These are phyloP conservation scores for Drosophila nigricruria DNA, from an alignment of 2,888 invertebrate species.

Conservation along the genomic window DNA sequence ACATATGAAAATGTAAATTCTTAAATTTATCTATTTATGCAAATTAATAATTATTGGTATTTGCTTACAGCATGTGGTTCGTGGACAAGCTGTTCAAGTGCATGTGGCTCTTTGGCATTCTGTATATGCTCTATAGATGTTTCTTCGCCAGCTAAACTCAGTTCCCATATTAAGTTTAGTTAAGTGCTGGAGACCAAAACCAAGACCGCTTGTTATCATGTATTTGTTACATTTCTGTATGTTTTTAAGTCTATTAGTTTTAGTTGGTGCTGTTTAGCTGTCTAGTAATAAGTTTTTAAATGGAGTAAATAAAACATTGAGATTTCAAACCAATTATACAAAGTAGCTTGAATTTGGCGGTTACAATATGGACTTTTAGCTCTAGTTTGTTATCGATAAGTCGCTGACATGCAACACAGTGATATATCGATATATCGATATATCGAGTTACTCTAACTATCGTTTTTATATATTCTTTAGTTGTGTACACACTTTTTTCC, in stretches of 20 bases:
- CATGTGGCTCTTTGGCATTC: conserved; percentile 88
- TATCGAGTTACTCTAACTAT: conserved; percentile 5
- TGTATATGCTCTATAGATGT: conserved; percentile 85
- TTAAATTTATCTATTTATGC: background rate
- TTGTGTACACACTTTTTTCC: conserved; percentile 53
- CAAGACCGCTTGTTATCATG: conserved; percentile 37
- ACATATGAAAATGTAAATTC: conserved; percentile 91
- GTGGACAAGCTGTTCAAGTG: conserved; percentile 91
- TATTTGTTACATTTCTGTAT: conserved; percentile 42
- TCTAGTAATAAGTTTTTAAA: conserved; percentile 41
- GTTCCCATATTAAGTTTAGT: conserved; percentile 43
- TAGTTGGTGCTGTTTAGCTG: conserved; percentile 66
- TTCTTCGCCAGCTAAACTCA: conserved; percentile 67
- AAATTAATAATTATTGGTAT: background rate
- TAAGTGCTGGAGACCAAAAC: conserved; percentile 74
- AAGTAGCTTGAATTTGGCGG: conserved; percentile 2
- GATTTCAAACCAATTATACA: background rate
- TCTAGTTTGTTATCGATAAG: conserved; percentile 20
- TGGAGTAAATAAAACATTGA: conserved; percentile 51
- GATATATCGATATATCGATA: conserved; percentile 56
- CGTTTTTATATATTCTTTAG: background rate
- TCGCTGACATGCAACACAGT: background rate
- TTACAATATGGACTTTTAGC: background rate
- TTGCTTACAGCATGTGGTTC: conserved; percentile 92
- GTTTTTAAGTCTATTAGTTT: conserved; percentile 38